A percentile compares a stretch with the other conserved stretches of the same genome.
phyloP scores from a whole-genome alignment of 2,797 vertebrate genomes.

The Syngnathus acus region DNA sequence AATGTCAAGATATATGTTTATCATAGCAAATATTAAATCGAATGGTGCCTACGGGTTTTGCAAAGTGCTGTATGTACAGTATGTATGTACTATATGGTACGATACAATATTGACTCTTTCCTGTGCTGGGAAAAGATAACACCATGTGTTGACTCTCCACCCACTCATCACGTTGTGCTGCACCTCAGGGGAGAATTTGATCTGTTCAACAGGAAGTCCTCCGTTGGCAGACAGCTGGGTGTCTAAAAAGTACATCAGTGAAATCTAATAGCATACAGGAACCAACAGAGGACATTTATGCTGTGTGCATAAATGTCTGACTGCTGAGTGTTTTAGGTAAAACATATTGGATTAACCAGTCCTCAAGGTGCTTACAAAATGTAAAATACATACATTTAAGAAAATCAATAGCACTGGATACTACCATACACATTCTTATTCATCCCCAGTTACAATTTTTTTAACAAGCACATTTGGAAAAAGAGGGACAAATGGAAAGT shows the following conservation, averaged over 20 bases:
- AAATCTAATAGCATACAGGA: conserved; percentile 29
- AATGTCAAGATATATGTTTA: no score
- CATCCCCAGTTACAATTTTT: no score
- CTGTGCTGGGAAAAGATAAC: conserved; percentile 3
- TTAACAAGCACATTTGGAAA: no score
- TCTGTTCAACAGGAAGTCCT: conserved; percentile 54
- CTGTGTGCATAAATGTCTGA: not conserved
- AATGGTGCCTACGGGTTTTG: no score
- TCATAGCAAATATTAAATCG: no score
- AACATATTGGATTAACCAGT: not conserved
- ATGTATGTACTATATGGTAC: not conserved
- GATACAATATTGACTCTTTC: conserved; percentile 1
- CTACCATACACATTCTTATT: no score
- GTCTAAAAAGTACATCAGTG: conserved; percentile 31
- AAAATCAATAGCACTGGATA: no score
- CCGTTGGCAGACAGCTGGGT: conserved; percentile 31
- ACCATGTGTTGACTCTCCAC: conserved; percentile 1
- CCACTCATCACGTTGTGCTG: conserved; percentile 1
- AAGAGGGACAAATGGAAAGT: no score
- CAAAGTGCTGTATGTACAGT: no score
- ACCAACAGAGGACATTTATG: not conserved
- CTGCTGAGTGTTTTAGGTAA: not conserved
- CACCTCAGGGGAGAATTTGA: conserved; percentile 44
- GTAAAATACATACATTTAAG: no score
- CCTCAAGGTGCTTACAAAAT: not conserved